phyloP scores from a whole-genome alignment of 1,140 invertebrate species.

The Drosophila pectinifera region DNA sequence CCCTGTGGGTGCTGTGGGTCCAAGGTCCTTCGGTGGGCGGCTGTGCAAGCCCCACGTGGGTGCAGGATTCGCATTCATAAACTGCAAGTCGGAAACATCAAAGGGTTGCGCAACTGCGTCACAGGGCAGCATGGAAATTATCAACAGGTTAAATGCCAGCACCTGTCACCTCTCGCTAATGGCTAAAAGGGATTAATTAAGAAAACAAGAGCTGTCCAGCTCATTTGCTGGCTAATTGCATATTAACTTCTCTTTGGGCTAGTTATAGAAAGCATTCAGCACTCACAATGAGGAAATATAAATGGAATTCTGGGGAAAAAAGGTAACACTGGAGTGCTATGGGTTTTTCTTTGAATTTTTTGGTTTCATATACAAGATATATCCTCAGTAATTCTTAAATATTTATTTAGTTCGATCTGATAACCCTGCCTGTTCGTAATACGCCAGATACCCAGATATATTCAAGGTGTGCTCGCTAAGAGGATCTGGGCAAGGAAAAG shows the following conservation, averaged over 20 bases:
- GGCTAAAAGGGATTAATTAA: constrained; percentile 10
- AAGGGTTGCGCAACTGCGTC: constrained; percentile 2
- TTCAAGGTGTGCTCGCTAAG: constrained; percentile 10
- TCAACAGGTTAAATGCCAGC: neutral
- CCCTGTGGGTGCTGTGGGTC: neutral
- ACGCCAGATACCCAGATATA: constrained; percentile 1
- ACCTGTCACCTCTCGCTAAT: neutral
- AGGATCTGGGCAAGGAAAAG: constrained; percentile 8
- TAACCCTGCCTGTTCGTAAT: neutral
- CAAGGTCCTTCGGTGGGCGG: constrained; percentile 3
- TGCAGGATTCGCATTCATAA: no score
- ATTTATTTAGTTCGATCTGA: neutral
- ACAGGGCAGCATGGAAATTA: neutral
- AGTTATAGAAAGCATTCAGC: neutral
- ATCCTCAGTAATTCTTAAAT: no score
- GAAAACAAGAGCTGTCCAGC: no score
- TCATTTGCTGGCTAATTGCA: no score
- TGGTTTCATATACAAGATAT: no score
- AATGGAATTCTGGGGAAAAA: no score
- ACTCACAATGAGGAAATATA: no score
- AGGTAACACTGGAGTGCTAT: no score
- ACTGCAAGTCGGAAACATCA: neutral
- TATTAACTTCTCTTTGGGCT: no score
- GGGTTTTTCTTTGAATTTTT: no score
- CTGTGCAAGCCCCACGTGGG: neutral